Base-by-base conservation (phyloP, 1,140 invertebrate genomes). In the Akabosia matsudoensis region DNA sequence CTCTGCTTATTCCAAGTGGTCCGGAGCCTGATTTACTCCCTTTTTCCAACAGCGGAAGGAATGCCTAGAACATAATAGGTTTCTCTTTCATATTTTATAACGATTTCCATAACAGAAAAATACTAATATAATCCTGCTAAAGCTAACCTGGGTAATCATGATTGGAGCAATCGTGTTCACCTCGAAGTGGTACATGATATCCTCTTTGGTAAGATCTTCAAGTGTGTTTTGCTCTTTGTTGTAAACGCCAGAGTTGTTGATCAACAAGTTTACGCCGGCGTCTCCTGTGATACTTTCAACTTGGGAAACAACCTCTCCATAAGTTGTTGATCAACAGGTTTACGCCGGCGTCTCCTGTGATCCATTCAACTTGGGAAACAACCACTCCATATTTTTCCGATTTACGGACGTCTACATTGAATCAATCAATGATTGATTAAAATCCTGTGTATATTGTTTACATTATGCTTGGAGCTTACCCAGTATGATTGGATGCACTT, bases 41-140 rank as follows among this genome's bases (percentile, higher is more conserved):
- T 26, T 45, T 72, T 28, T 72, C 70, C 70, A 72, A 51, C 1
- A 72, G 70, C 2, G 70, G 70, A 3, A 72, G 70, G 22, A 72
- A 72, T 37, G 70, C 70, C 70, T 72, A 2, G 7, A 70, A 30
- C 10, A 14, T 64, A 10, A 28, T 64, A 22, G 7, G n/a, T 4
- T 64, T 64, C 56, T 7, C 24, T 22, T 64, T 64, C 56, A 33
- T 3, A 14, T 34, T 33, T 16, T 24, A 70, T 13, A 33, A 70
- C 7, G 28, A 70, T 30, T 28, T 28, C 10, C n/a, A 7, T 22
- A 64, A 64, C 56, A 10, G 56, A 4, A 10, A 7, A 64, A 7
- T 28, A 64, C 28, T 28, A 28, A 64, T 22, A 45, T 45, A 45
- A 45, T 10, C 7, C 7, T 45, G 37, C 37, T 45, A 45, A n/a